Base-by-base conservation (phyloP, 2,113 vertebrate genomes). In the Megaceryle torquata region DNA sequence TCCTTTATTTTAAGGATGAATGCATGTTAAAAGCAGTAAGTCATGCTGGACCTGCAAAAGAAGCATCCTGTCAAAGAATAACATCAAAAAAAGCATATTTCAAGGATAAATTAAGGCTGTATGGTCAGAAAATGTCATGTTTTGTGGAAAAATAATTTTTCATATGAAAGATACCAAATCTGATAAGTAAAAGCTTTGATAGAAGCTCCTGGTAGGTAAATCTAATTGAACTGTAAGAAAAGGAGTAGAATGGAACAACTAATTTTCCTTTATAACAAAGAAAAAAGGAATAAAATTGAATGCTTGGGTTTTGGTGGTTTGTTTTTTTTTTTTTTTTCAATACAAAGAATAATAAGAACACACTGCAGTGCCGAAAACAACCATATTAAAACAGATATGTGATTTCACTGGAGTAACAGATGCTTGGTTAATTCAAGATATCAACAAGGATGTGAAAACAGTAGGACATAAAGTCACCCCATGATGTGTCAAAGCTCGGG, bases 401-500 rank as follows among this genome's bases (percentile, higher is more conserved):
- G 95, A 97, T 86, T 96, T 97, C 77, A 92, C 0, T 92, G 79
- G 71, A 75, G 70, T 90, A 96, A 95, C 96, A 98, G 97, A 96
- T 97, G 96, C 88, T 97, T 87, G 61, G 69, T 78, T 97, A 97
- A 97, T 97, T 97, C 96, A 92, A 95, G 91, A 94, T 85, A 97
- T 91, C 96, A 97, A 93, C 64, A 97, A 96, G 48, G 83, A 96
- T 96, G 89, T 94, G 89, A 95, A 97, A 97, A 95, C 96, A 96
- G 94, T 95, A 94, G 90, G 96, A 93, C 82, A 86, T 93, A 95
- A 97, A 96, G 67, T 96, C 94, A 96, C 93, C 74, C 89, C 89
- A 63, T 84, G 86, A 97, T 96, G 92, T 93, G 74, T 94, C 91
- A 97, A 78, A 95, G 68, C 90, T 94, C 54, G 29, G 78, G 89